phyloP scores from a whole-genome alignment of 2,888 invertebrate species.

The Apodemia hepburni region DNA sequence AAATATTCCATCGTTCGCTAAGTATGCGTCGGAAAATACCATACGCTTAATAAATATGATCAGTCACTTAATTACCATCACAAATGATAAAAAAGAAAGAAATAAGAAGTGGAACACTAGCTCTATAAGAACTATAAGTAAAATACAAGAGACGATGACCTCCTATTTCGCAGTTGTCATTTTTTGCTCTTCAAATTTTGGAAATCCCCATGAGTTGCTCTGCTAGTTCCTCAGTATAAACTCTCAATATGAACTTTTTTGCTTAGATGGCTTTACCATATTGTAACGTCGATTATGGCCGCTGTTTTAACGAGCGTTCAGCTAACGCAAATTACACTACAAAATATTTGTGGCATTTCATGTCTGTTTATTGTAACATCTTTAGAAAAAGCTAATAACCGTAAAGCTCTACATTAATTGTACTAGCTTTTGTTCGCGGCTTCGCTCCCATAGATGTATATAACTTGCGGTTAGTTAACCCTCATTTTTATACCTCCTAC shows the following conservation, averaged over 20 bases:
- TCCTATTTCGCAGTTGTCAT: slow-evolving; percentile 39
- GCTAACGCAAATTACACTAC: slow-evolving; percentile 13
- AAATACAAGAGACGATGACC: slow-evolving; percentile 44
- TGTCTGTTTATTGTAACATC: no score
- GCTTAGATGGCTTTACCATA: not conserved
- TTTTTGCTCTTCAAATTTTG: slow-evolving; percentile 51
- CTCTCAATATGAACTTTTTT: slow-evolving; percentile 24
- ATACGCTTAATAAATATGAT: not conserved
- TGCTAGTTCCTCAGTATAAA: slow-evolving; percentile 25
- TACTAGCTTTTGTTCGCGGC: no score
- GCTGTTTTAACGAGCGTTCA: slow-evolving; percentile 34
- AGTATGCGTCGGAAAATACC: not conserved
- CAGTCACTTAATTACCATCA: not conserved
- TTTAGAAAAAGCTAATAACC: no score
- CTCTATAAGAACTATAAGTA: slow-evolving; percentile 24
- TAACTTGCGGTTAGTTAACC: no score
- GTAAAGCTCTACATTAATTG: no score
- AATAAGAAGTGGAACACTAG: slow-evolving; percentile 20
- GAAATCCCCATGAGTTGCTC: slow-evolving; percentile 50
- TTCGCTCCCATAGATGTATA: no score
- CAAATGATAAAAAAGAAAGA: slow-evolving; percentile 1
- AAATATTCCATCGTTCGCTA: not conserved
- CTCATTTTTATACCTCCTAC: no score
- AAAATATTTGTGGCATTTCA: no score
- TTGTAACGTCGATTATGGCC: not conserved